Conservation (phyloP, 2,888 invertebrate genomes). For the Stenoptilia bipunctidactyla region DNA sequence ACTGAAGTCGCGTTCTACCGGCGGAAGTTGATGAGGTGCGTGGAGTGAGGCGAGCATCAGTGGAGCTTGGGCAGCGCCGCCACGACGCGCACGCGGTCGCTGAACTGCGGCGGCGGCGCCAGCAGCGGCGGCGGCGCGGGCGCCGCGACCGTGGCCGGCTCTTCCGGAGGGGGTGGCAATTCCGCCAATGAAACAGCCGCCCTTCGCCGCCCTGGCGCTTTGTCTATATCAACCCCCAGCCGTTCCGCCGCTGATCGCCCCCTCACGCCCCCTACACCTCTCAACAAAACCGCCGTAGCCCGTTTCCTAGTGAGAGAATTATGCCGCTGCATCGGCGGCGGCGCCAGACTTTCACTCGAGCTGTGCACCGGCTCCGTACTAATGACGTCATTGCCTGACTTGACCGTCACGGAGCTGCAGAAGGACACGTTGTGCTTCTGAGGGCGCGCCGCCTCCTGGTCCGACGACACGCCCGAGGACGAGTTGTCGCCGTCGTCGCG, state of each 20-base stretch:
- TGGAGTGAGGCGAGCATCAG: background rate
- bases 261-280: conserved; percentile 37
- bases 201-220: conserved; percentile 60
- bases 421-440: conserved; percentile 61
- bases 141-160: conserved; percentile 49
- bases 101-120: conserved; percentile 93
- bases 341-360: conserved; percentile 54
- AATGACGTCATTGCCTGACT: conserved; percentile 64
- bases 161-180: conserved; percentile 85
- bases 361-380: conserved; percentile 67
- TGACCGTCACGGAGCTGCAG: conserved; percentile 63
- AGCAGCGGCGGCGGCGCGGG: conserved; percentile 55
- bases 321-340: conserved; percentile 68
- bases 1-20: too few species aligned
- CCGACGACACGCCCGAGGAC: conserved; percentile 89
- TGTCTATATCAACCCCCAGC: conserved; percentile 49
- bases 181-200: conserved; percentile 83
- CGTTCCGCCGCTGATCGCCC: conserved; percentile 54
- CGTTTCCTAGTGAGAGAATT: conserved; percentile 74
- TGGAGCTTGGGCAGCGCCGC: conserved; percentile 83
- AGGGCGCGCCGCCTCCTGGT: conserved; percentile 74
- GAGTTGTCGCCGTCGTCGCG: conserved; percentile 89
- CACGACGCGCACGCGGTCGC: conserved; percentile 87
- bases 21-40: too few species aligned
- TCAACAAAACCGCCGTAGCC: conserved; percentile 70